phyloP scores from a whole-genome alignment of 2,113 vertebrate genomes.

The Callospermophilus lateralis region DNA sequence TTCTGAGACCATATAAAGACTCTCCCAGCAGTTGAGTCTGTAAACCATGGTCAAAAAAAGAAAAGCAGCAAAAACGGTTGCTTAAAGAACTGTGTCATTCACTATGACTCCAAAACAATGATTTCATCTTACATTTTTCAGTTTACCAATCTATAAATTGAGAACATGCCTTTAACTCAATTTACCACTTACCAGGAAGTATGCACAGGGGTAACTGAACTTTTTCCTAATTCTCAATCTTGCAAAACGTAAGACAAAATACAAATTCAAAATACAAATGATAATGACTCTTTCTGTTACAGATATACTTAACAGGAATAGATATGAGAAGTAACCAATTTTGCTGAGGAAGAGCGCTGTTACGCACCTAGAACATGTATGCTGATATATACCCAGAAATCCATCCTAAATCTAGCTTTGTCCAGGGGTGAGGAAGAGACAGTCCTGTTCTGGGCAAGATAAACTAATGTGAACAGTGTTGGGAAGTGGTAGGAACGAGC shows the following conservation, averaged over 20 bases:
- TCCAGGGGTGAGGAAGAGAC: not conserved
- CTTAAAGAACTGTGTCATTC: conserved; percentile 16
- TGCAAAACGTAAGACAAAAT: conserved; percentile 37
- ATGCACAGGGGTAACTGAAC: conserved; percentile 1
- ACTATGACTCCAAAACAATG: not conserved
- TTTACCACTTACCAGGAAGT: conserved; percentile 9
- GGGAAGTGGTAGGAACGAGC: not conserved
- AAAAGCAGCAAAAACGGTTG: not conserved
- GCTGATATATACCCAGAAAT: too few species aligned
- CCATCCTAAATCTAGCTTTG: not conserved
- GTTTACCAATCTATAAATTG: not conserved
- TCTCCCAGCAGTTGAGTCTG: not conserved
- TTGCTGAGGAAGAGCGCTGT: not conserved
- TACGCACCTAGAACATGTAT: not conserved
- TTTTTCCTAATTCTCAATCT: conserved; percentile 30
- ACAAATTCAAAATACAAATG: conserved; percentile 6
- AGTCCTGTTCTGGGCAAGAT: not conserved
- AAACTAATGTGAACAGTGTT: not conserved
- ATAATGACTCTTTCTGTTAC: not conserved
- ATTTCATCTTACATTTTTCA: conserved; percentile 17
- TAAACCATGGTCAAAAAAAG: not conserved
- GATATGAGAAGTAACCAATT: not conserved
- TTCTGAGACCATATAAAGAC: conserved; percentile 44
- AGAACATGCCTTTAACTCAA: conserved; percentile 7
- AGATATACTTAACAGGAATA: not conserved